phyloP scores from a whole-genome alignment of 2,113 vertebrate genomes.

The Ovibos moschatus region DNA sequence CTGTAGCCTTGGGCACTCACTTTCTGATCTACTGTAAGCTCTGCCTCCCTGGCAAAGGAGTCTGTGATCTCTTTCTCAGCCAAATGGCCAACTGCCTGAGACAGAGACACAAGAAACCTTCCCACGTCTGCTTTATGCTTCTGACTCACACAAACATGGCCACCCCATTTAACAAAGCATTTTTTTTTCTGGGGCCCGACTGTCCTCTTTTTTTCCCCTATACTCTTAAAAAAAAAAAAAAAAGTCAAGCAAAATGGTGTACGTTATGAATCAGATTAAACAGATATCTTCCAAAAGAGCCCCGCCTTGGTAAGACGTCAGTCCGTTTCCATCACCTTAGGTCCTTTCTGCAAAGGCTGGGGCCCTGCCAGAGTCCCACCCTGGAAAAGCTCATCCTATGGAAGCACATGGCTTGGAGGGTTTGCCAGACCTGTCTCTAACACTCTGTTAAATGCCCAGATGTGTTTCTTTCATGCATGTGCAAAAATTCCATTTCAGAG shows the following conservation, averaged over 20 bases:
- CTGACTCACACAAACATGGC: background rate
- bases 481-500: constrained; percentile 55
- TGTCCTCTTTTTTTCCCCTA: background rate
- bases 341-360: background rate
- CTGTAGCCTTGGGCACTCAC: background rate
- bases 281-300: background rate
- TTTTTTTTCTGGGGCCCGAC: background rate
- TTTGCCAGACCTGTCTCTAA: background rate
- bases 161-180: background rate
- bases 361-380: background rate
- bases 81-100: constrained; percentile 11
- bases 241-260: background rate
- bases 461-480: constrained; percentile 19
- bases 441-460: constrained; percentile 32
- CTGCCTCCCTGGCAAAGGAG: background rate
- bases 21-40: background rate
- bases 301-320: background rate
- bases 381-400: constrained; percentile 50
- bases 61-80: background rate
- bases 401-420: background rate
- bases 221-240: background rate
- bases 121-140: background rate
- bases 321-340: background rate
- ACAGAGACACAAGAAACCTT: background rate
- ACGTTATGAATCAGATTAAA: background rate